phyloP scores from a whole-genome alignment of 30 jellyfish, hydroid and myxozoan genomes.

The Rhopilema esculentum region DNA sequence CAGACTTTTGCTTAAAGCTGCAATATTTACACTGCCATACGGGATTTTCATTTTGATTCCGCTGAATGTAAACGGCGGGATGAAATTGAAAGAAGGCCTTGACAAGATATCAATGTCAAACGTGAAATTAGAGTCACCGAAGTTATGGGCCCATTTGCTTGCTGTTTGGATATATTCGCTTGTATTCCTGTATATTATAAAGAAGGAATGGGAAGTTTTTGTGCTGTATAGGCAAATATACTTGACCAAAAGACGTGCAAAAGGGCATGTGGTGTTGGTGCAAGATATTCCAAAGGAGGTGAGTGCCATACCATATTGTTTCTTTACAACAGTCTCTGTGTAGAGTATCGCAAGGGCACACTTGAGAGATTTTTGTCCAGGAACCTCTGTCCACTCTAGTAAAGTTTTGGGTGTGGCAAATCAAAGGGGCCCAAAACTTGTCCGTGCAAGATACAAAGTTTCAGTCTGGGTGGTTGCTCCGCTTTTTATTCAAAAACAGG shows the following conservation, averaged over 20 bases:
- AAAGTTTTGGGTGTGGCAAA: too few species aligned
- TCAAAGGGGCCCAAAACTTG: too few species aligned
- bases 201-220: conserved; percentile 87
- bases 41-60: conserved; percentile 91
- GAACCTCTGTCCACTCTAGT: too few species aligned
- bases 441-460: too few species aligned
- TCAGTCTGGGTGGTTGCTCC: too few species aligned
- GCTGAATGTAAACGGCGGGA: conserved; percentile 84
- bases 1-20: conserved; percentile 68
- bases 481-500: too few species aligned
- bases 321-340: background rate
- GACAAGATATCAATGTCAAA: conserved; percentile 90
- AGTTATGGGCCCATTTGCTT: conserved; percentile 93
- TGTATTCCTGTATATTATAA: conserved; percentile 58
- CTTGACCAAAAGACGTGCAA: conserved; percentile 73
- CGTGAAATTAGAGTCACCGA: conserved; percentile 61
- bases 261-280: conserved; percentile 77
- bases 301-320: background rate
- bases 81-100: conserved; percentile 74
- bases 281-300: conserved; percentile 88
- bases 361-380: too few species aligned
- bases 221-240: conserved; percentile 77
- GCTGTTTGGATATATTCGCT: conserved; percentile 93
- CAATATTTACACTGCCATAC: conserved; percentile 86
- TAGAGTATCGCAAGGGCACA: background rate